These are phyloP conservation scores for Catostomus latipinnis DNA, from an alignment of 2,797 vertebrate species.

Conservation along the genomic window DNA sequence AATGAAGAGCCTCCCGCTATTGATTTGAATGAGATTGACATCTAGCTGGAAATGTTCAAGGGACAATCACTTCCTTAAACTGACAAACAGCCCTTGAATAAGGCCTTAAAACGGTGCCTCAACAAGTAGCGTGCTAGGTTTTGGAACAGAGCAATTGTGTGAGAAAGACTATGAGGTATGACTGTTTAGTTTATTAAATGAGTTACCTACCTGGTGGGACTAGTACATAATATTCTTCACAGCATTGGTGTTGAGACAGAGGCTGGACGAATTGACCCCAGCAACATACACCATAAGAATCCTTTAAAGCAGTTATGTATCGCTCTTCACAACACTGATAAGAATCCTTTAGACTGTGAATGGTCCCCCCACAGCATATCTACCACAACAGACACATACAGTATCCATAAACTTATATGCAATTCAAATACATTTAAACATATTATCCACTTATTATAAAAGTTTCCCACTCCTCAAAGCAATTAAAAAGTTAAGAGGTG, in stretches of 20 bases:
- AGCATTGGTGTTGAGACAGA: constrained; percentile 73
- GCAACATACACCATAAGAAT: constrained; percentile 79
- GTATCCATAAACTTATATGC: background rate
- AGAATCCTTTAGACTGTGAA: constrained; percentile 66
- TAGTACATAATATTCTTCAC: constrained; percentile 73
- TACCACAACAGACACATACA: constrained; percentile 62
- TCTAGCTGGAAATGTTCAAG: no score
- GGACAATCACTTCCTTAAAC: no score
- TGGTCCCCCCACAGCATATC: constrained; percentile 74
- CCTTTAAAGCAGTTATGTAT: constrained; percentile 76
- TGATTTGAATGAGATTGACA: no score
- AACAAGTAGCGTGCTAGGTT: no score
- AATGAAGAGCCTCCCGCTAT: no score
- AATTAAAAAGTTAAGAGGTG: constrained; percentile 55
- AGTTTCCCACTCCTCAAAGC: constrained; percentile 44
- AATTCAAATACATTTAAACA: constrained; percentile 7
- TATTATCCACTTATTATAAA: constrained; percentile 20
- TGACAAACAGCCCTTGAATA: no score
- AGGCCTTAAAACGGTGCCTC: no score
- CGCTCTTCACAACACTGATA: constrained; percentile 84
- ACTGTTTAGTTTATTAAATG: background rate
- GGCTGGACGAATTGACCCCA: constrained; percentile 68
- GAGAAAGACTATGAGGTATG: no score
- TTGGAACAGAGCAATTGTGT: no score
- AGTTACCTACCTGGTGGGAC: constrained; percentile 68